Evolutionary conservation across 2,888 invertebrate species (phyloP).

Genomic region (Drosophila affinis): DNA sequence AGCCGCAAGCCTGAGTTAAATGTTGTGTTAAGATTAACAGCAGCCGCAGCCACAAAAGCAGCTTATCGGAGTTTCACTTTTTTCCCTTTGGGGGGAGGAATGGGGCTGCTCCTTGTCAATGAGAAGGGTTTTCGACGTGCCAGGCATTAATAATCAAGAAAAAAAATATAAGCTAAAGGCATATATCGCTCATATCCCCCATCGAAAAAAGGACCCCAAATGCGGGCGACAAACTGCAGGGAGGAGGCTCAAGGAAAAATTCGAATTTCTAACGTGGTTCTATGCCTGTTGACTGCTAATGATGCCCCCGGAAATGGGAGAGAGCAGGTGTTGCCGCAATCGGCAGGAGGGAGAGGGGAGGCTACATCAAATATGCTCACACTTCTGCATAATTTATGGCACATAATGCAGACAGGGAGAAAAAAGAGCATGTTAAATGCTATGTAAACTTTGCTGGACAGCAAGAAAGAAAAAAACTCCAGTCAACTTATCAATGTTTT

Average conservation of each 20-base stretch:
- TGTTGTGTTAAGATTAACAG: slow-evolving; percentile 77
- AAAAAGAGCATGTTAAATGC: slow-evolving; percentile 47
- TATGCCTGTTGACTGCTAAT: slow-evolving; percentile 70
- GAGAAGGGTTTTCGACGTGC: slow-evolving; percentile 58
- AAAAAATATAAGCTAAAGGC: slow-evolving; percentile 11
- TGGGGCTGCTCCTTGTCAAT: slow-evolving; percentile 19
- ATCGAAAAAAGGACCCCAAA: slow-evolving; percentile 21
- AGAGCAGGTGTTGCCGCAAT: slow-evolving; percentile 59
- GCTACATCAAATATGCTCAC: slow-evolving; percentile 62
- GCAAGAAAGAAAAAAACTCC: slow-evolving; percentile 43
- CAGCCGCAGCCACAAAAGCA: slow-evolving; percentile 63
- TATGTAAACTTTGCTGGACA: slow-evolving; percentile 41
- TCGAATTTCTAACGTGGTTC: slow-evolving; percentile 29
- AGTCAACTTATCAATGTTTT: slow-evolving; percentile 55
- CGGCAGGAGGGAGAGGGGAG: slow-evolving; percentile 16
- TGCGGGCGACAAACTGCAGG: slow-evolving; percentile 66
- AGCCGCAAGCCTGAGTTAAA: slow-evolving; percentile 66
- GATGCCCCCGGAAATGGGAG: slow-evolving; percentile 55
- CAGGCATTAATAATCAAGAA: slow-evolving; percentile 53
- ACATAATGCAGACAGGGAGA: slow-evolving; percentile 13
- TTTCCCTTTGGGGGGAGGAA: slow-evolving; percentile 4
- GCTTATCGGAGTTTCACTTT: slow-evolving; percentile 55
- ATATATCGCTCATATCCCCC: slow-evolving; percentile 25
- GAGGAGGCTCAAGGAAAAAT: slow-evolving; percentile 39
- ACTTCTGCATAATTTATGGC: slow-evolving; percentile 71